These are phyloP conservation scores for Ephydatia muelleri DNA, from an alignment of 37 sponge, comb jelly and placozoan species.

Conservation along the genomic window DNA sequence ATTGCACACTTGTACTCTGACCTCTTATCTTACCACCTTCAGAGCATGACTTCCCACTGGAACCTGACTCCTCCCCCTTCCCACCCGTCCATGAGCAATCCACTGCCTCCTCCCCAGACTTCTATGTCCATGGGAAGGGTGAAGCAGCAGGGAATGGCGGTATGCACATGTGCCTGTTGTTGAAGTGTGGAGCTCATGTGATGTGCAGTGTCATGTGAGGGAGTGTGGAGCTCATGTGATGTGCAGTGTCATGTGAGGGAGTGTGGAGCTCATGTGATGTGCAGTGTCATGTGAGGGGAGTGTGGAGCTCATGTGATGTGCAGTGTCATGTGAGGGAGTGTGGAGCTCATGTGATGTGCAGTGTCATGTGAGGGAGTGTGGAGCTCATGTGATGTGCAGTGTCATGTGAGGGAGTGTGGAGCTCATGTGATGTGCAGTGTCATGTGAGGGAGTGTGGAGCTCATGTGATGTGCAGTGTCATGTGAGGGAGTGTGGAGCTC, in stretches of 20 bases:
- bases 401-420: neutral
- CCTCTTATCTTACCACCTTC: neutral
- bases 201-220: conserved; percentile 11
- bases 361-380: neutral
- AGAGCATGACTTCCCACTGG: conserved; percentile 80
- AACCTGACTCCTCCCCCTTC: conserved; percentile 30
- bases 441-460: too few species aligned
- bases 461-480: conserved; percentile 22
- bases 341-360: too few species aligned
- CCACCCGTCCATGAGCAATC: conserved; percentile 8
- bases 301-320: conserved; percentile 23
- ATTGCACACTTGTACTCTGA: too few species aligned
- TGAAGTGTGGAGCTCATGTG: conserved; percentile 8
- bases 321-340: neutral
- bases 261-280: neutral
- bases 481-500: neutral
- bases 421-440: too few species aligned
- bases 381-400: neutral
- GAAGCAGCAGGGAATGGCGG: neutral
- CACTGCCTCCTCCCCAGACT: conserved; percentile 22
- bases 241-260: neutral
- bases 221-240: neutral
- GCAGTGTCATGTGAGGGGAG: neutral
- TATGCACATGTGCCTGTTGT: neutral
- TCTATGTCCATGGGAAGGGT: neutral